Conservation (phyloP, 1,140 invertebrate species). For the Ladona fulva region DNA sequence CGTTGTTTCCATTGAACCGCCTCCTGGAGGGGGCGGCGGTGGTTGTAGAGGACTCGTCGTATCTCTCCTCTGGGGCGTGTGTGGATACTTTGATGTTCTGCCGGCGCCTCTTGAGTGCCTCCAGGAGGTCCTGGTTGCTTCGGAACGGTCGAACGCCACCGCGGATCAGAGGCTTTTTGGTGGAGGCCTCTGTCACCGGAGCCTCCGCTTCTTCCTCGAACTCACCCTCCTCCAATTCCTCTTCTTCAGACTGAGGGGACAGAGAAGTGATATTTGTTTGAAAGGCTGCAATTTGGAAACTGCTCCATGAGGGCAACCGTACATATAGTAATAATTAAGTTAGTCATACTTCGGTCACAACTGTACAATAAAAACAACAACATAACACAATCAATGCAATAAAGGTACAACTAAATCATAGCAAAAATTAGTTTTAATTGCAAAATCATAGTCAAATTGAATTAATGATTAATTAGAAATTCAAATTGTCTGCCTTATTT, state of each 20-base stretch:
- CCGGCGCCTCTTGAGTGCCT: background rate
- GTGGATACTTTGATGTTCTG: slow-evolving; percentile 12
- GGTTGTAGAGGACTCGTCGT: background rate
- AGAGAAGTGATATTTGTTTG: no score
- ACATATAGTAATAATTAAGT: no score
- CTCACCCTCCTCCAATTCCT: background rate
- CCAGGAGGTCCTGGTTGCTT: slow-evolving; percentile 13
- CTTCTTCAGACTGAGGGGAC: background rate
- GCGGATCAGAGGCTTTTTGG: background rate
- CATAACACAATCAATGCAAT: no score
- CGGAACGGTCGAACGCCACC: background rate
- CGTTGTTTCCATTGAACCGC: background rate
- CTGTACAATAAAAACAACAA: no score
- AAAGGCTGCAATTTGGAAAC: no score
- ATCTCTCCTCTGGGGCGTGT: background rate
- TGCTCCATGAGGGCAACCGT: no score
- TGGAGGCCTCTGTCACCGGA: background rate
- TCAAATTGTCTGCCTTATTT: no score
- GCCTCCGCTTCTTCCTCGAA: background rate
- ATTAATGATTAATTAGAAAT: no score
- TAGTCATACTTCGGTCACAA: no score
- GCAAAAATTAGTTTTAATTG: no score
- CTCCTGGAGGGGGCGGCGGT: background rate
- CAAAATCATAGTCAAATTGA: no score
- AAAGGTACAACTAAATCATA: no score